Evolutionary conservation across 1,140 invertebrate species (phyloP).

Genomic region (Berghia stephanieae): DNA sequence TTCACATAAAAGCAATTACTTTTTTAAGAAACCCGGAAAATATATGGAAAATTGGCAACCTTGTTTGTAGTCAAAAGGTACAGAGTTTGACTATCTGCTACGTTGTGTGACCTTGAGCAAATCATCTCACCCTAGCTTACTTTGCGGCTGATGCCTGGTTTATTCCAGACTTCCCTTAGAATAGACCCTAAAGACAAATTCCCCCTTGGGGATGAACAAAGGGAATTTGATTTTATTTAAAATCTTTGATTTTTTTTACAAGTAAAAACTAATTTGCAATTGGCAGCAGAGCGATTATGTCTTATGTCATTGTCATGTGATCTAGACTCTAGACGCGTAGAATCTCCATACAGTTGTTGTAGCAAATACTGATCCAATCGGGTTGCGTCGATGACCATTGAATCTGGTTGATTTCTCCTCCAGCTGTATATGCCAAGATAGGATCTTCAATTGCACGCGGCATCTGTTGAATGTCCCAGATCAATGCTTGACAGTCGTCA

Average conservation of each 20-base stretch:
- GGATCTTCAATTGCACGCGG: conserved; percentile 99
- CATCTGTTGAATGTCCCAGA: conserved; percentile 99
- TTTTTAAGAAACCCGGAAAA: too few species aligned
- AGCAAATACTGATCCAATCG: conserved; percentile 99
- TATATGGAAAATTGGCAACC: too few species aligned
- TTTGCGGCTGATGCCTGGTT: not conserved
- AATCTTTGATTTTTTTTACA: not conserved
- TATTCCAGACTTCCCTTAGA: too few species aligned
- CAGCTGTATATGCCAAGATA: conserved; percentile 94
- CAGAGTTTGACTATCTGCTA: too few species aligned
- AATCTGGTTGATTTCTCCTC: conserved; percentile 98
- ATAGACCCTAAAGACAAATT: too few species aligned
- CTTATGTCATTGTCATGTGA: not conserved
- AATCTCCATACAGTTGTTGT: conserved; percentile 97
- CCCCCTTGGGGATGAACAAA: too few species aligned
- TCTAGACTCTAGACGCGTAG: conserved; percentile 83
- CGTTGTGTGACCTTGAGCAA: too few species aligned
- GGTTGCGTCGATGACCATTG: conserved; percentile 99
- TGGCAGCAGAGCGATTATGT: not conserved
- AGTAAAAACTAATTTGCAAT: not conserved
- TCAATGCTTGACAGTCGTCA: conserved; percentile 99
- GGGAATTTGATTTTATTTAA: too few species aligned
- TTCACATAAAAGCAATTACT: too few species aligned
- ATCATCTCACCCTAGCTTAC: too few species aligned
- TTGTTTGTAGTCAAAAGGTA: too few species aligned